phyloP scores from a whole-genome alignment of 1,140 invertebrate genomes.

The Drosophila asahinai region DNA sequence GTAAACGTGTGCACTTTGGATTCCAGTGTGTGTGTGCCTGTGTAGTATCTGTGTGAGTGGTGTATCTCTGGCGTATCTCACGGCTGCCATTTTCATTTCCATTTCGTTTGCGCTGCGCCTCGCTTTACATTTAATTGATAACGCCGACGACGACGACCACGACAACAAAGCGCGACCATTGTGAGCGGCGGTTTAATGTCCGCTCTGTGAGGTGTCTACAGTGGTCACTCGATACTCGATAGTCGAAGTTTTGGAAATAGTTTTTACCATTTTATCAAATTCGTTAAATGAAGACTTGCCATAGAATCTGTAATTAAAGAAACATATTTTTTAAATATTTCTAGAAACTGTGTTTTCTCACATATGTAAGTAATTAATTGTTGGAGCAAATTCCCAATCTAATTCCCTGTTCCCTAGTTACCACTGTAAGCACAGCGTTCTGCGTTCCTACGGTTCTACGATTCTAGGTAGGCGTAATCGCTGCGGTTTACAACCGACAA shows the following conservation, averaged over 20 bases:
- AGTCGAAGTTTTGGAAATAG: not conserved
- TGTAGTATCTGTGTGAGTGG: slow-evolving; percentile 29
- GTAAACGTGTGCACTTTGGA: slow-evolving; percentile 51
- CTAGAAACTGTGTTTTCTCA: not conserved
- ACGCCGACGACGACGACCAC: slow-evolving; percentile 69
- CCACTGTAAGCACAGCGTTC: slow-evolving; percentile 16
- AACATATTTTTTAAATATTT: not conserved
- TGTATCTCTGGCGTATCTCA: slow-evolving; percentile 32
- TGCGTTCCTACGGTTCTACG: slow-evolving; percentile 14
- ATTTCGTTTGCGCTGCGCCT: slow-evolving; percentile 46
- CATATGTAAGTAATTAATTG: no score
- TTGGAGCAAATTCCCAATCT: not conserved
- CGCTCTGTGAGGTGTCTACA: slow-evolving; percentile 46
- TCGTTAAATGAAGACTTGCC: no score
- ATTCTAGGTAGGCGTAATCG: slow-evolving; percentile 65
- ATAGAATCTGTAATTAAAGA: not conserved
- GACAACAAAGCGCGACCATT: slow-evolving; percentile 69
- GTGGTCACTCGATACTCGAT: not conserved
- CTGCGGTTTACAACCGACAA: slow-evolving; percentile 34
- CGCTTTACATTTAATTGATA: slow-evolving; percentile 78
- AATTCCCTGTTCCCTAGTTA: not conserved
- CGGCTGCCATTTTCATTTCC: slow-evolving; percentile 72
- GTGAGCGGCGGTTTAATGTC: slow-evolving; percentile 65
- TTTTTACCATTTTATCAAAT: not conserved
- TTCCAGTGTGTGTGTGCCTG: not conserved